phyloP scores from a whole-genome alignment of 2,113 vertebrate genomes.

The Lethenteron camtschaticum region DNA sequence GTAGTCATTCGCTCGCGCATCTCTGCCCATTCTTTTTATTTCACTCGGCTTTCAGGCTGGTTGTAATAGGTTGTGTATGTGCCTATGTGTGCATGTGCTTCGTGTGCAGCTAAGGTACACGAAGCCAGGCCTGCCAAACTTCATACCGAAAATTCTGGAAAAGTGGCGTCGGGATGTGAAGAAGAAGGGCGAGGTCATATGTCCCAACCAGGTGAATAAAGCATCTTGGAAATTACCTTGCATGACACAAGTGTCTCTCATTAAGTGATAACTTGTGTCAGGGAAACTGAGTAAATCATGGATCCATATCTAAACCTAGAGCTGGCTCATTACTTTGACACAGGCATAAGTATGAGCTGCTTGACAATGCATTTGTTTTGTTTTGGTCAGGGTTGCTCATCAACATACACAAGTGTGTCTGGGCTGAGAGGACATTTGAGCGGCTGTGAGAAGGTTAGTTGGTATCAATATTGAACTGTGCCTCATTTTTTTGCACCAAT shows the following conservation, averaged over 20 bases:
- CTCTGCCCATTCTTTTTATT: too few relatives aligned
- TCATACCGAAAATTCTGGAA: conserved; percentile 57
- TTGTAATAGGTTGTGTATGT: too few relatives aligned
- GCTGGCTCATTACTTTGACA: too few relatives aligned
- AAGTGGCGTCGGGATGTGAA: conserved; percentile 82
- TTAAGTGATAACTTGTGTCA: too few relatives aligned
- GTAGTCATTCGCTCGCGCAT: too few relatives aligned
- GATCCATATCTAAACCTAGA: too few relatives aligned
- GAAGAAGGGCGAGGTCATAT: conserved; percentile 82
- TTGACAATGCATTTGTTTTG: conserved; percentile 8
- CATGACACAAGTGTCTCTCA: background rate
- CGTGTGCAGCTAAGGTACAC: conserved; percentile 70
- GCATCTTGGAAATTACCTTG: conserved; percentile 3
- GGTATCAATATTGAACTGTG: background rate
- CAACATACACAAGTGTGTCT: conserved; percentile 89
- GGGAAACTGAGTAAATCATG: too few relatives aligned
- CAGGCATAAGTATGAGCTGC: too few relatives aligned
- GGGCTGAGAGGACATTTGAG: conserved; percentile 86
- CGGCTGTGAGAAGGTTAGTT: conserved; percentile 78
- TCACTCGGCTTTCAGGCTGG: too few relatives aligned
- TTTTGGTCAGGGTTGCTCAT: conserved; percentile 56
- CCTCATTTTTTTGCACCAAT: too few relatives aligned
- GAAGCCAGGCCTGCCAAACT: conserved; percentile 71
- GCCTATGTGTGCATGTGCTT: conserved; percentile 4
- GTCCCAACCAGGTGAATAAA: conserved; percentile 58